Percentiles rank a stretch among this genome's conserved stretches.
Conservation (phyloP, 2,113 vertebrate species). For the Datnioides undecimradiatus region DNA sequence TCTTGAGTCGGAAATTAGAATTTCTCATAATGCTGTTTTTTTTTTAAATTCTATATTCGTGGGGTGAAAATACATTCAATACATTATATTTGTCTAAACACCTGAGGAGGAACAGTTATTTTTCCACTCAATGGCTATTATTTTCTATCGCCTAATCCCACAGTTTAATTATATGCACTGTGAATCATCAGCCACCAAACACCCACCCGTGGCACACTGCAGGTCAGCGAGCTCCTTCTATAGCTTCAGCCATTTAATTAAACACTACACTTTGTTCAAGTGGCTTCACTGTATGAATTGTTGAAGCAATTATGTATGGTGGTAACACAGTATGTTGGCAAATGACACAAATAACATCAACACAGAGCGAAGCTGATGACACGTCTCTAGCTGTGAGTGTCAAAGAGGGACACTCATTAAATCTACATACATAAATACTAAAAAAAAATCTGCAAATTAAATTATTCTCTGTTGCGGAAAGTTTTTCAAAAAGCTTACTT, state of each 20-base stretch:
- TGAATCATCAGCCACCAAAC: constrained; percentile 31
- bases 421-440: not conserved
- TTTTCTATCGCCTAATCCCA: constrained; percentile 46
- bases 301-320: constrained; percentile 24
- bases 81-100: constrained; percentile 40
- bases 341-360: constrained; percentile 12
- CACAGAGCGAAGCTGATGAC: constrained; percentile 7
- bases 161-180: constrained; percentile 60
- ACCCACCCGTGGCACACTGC: constrained; percentile 28
- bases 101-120: constrained; percentile 37
- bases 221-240: constrained; percentile 33
- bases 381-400: not conserved
- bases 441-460: not conserved
- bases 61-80: constrained; percentile 17
- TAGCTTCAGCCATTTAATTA: constrained; percentile 50
- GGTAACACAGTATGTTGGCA: constrained; percentile 9
- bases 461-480: not conserved
- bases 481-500: not conserved
- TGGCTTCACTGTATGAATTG: constrained; percentile 39
- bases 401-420: not conserved
- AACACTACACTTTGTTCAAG: constrained; percentile 41
- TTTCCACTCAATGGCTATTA: constrained; percentile 31
- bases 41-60: constrained; percentile 8
- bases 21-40: constrained; percentile 27
- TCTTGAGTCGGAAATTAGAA: constrained; percentile 32